phyloP scores from a whole-genome alignment of 2,797 vertebrate species.

The Tympanoctomys barrerae region DNA sequence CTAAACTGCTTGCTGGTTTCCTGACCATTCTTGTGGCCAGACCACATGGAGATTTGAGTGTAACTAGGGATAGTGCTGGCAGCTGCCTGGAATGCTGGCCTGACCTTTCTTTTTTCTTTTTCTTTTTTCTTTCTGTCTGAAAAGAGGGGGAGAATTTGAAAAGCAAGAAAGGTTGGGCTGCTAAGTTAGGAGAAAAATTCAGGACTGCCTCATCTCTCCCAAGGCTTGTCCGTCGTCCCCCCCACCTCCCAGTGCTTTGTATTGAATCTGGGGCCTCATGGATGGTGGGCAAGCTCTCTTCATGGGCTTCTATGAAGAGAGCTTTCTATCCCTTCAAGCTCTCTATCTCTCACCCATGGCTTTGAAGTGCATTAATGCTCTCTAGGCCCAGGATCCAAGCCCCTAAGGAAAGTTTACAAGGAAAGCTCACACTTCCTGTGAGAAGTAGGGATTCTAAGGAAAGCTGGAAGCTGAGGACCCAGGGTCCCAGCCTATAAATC shows the following conservation, averaged over 20 bases:
- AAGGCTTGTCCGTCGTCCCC: background rate
- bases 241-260: background rate
- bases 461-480: background rate
- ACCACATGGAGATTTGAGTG: background rate
- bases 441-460: background rate
- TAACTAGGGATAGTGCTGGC: constrained; percentile 30
- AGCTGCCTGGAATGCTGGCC: constrained; percentile 44
- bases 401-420: background rate
- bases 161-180: background rate
- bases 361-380: background rate
- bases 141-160: constrained; percentile 25
- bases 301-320: no score
- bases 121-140: background rate
- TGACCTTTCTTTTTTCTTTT: background rate
- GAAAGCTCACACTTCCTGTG: background rate
- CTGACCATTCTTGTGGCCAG: background rate
- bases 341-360: background rate
- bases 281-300: background rate
- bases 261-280: background rate
- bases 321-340: no score
- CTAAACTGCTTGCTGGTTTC: background rate
- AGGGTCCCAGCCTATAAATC: background rate
- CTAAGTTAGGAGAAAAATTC: constrained; percentile 17
- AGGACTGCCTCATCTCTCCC: background rate
- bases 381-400: background rate